A percentile compares a stretch with the other conserved stretches of the same genome.
Conservation (phyloP, 2,888 invertebrate genomes). For the Drosophila kuntzei region DNA sequence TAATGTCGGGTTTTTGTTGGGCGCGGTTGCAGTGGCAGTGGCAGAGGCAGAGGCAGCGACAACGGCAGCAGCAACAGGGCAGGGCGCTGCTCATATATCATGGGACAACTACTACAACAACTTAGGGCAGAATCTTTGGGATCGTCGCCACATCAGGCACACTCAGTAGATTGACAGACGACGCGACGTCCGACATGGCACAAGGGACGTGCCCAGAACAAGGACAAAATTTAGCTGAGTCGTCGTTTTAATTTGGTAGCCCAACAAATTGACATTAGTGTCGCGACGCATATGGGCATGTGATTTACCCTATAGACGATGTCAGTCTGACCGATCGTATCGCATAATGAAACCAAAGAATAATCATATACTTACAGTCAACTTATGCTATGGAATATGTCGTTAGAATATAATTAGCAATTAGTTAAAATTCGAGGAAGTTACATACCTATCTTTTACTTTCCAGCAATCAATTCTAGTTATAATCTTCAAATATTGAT, state of each 20-base stretch:
- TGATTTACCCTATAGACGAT: constrained; percentile 43
- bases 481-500: neutral
- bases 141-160: constrained; percentile 51
- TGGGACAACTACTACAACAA: constrained; percentile 58
- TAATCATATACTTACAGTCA: constrained; percentile 21
- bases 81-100: constrained; percentile 76
- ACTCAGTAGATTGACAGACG: constrained; percentile 58
- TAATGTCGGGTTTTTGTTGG: constrained; percentile 49
- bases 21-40: constrained; percentile 69
- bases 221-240: constrained; percentile 58
- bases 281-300: constrained; percentile 61
- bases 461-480: neutral
- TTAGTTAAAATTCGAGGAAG: constrained; percentile 10
- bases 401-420: constrained; percentile 10
- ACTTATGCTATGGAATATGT: neutral
- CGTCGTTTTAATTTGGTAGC: constrained; percentile 72
- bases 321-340: constrained; percentile 46
- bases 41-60: constrained; percentile 47
- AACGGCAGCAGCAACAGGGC: constrained; percentile 44
- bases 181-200: constrained; percentile 39
- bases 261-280: constrained; percentile 76
- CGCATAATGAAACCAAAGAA: constrained; percentile 20
- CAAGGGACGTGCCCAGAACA: constrained; percentile 54
- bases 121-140: constrained; percentile 59
- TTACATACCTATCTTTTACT: neutral